Conservation (phyloP, 2,797 vertebrate genomes). For the Pristis pectinata region DNA sequence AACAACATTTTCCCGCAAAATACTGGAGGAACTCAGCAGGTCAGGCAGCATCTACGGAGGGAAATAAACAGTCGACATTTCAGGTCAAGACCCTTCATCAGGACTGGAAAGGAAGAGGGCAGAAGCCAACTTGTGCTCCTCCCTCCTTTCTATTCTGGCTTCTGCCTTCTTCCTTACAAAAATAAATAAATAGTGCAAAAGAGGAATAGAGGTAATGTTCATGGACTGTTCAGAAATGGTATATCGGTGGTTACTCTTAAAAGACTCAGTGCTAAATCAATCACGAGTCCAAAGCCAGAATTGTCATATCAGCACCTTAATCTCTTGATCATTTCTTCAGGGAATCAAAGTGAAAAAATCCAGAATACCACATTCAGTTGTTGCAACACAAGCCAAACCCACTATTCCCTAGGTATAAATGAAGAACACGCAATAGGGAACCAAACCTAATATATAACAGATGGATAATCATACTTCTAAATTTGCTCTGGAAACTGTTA, state of each 20-base stretch:
- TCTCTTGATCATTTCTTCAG: neutral
- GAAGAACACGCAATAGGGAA: conserved; percentile 8
- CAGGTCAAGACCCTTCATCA: too few species aligned
- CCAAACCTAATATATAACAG: conserved; percentile 19
- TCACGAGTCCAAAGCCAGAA: neutral
- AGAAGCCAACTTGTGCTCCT: too few species aligned
- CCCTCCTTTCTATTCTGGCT: too few species aligned
- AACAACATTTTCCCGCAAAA: neutral
- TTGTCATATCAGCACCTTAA: neutral
- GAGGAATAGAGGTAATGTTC: too few species aligned
- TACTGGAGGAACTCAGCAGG: too few species aligned
- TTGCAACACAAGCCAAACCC: neutral
- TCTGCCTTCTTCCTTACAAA: too few species aligned
- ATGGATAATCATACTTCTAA: conserved; percentile 22
- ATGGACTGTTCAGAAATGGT: too few species aligned
- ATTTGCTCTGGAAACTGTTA: conserved; percentile 28
- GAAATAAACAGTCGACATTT: too few species aligned
- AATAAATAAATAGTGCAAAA: too few species aligned
- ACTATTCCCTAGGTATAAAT: conserved; percentile 20
- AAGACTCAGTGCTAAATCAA: neutral
- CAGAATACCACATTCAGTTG: neutral
- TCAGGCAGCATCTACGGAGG: too few species aligned
- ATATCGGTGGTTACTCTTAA: too few species aligned
- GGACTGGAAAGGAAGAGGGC: too few species aligned
- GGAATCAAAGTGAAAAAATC: neutral